phyloP scores from a whole-genome alignment of 2,888 invertebrate genomes.

The Dysmachus trigonus region DNA sequence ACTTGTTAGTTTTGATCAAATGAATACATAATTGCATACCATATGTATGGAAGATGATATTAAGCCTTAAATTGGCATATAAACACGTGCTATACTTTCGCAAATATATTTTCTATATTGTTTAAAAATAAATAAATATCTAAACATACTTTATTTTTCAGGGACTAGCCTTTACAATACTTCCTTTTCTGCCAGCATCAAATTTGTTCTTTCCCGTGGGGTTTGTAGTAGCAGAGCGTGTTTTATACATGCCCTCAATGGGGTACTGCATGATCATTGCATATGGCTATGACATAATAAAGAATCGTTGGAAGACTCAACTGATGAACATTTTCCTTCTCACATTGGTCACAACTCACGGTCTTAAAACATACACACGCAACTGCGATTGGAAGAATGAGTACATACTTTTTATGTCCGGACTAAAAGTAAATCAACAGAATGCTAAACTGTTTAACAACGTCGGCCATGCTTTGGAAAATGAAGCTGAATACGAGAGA shows the following conservation, averaged over 20 bases:
- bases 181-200: constrained; percentile 95
- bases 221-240: constrained; percentile 95
- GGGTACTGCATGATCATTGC: constrained; percentile 94
- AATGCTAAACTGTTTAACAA: constrained; percentile 98
- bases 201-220: constrained; percentile 98
- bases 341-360: constrained; percentile 78
- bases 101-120: no score
- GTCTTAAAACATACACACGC: constrained; percentile 84
- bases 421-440: constrained; percentile 80
- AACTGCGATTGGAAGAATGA: constrained; percentile 95
- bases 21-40: no score
- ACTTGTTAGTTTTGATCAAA: no score
- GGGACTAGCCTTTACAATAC: constrained; percentile 85
- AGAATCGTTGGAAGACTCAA: constrained; percentile 59
- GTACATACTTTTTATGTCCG: constrained; percentile 93
- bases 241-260: constrained; percentile 97
- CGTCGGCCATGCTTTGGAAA: constrained; percentile 95
- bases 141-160: constrained; percentile 62
- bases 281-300: constrained; percentile 80
- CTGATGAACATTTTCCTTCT: constrained; percentile 62
- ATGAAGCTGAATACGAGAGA: constrained; percentile 72
- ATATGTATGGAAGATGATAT: no score
- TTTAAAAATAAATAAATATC: no score
- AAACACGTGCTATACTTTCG: no score
- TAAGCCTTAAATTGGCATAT: no score